Evolutionary conservation across 2,797 vertebrate species (phyloP).

Genomic region (Coregonus ussuriensis): DNA sequence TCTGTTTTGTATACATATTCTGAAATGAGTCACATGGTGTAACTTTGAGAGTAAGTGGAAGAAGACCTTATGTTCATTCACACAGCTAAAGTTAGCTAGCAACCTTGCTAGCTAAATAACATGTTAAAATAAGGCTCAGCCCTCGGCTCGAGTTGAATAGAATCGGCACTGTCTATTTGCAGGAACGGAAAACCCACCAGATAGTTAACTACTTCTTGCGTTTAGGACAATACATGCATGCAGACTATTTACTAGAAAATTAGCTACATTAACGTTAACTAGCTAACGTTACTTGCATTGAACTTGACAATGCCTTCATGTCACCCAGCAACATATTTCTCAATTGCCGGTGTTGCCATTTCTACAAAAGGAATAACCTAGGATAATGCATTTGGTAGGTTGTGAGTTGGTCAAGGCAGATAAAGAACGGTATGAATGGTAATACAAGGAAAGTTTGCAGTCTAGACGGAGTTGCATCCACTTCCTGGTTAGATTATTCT

Average conservation of each 20-base stretch:
- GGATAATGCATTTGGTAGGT: background rate
- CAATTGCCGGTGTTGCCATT: background rate
- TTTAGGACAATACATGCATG: background rate
- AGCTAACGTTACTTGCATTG: too few relatives aligned
- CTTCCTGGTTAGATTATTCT: constrained; percentile 60
- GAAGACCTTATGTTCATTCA: constrained; percentile 9
- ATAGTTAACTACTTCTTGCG: background rate
- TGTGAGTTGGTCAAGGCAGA: background rate
- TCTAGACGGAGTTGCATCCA: constrained; percentile 24
- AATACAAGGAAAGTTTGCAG: constrained; percentile 23
- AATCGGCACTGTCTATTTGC: constrained; percentile 20
- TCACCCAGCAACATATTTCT: background rate
- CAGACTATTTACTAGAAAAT: background rate
- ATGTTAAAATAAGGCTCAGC: constrained; percentile 11
- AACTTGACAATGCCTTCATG: too few relatives aligned
- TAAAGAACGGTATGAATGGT: background rate
- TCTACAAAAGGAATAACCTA: background rate
- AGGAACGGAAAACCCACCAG: background rate
- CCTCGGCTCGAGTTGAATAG: constrained; percentile 29
- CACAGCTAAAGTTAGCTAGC: constrained; percentile 33
- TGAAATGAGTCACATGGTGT: too few relatives aligned
- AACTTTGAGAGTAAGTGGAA: background rate
- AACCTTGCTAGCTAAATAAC: constrained; percentile 2
- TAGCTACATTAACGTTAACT: background rate
- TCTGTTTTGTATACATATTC: background rate